A percentile compares a stretch with the other conserved stretches of the same genome.
Conservation (phyloP, 2,888 invertebrate genomes). For the Limnephilus rhombicus region DNA sequence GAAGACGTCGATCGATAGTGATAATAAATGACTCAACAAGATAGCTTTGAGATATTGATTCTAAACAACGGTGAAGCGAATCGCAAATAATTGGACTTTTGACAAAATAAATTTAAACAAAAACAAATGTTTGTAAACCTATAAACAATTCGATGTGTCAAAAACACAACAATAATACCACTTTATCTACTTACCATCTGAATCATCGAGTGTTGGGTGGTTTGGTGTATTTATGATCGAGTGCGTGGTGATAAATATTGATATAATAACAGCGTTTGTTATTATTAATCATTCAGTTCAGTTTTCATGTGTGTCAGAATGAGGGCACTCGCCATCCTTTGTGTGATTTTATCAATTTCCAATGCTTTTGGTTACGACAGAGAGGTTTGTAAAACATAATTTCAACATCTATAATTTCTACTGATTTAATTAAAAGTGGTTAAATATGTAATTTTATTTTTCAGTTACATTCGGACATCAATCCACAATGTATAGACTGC, state of each 20-base stretch:
- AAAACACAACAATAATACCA: constrained; percentile 26
- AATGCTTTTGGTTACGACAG: constrained; percentile 47
- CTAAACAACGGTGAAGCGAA: not conserved
- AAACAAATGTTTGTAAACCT: not conserved
- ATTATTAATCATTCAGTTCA: not conserved
- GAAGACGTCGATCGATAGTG: not conserved
- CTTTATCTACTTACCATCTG: constrained; percentile 3
- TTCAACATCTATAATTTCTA: constrained; percentile 15
- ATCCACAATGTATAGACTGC: constrained; percentile 72
- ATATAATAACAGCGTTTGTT: not conserved
- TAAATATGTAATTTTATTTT: constrained; percentile 27
- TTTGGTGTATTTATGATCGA: too few relatives aligned
- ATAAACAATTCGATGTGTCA: not conserved
- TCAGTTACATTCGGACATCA: constrained; percentile 71
- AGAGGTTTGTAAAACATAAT: constrained; percentile 48
- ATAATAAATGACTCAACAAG: not conserved
- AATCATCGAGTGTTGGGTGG: constrained; percentile 4
- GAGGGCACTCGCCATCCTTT: constrained; percentile 27
- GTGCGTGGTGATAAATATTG: not conserved
- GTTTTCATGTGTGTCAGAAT: constrained; percentile 25
- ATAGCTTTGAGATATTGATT: not conserved
- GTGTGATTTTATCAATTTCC: constrained; percentile 34
- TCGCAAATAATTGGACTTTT: not conserved
- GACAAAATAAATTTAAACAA: not conserved
- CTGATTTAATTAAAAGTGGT: not conserved